Evolutionary conservation across 64 coral and sea anemone genomes (phyloP).

Genomic region (Montipora foliosa): DNA sequence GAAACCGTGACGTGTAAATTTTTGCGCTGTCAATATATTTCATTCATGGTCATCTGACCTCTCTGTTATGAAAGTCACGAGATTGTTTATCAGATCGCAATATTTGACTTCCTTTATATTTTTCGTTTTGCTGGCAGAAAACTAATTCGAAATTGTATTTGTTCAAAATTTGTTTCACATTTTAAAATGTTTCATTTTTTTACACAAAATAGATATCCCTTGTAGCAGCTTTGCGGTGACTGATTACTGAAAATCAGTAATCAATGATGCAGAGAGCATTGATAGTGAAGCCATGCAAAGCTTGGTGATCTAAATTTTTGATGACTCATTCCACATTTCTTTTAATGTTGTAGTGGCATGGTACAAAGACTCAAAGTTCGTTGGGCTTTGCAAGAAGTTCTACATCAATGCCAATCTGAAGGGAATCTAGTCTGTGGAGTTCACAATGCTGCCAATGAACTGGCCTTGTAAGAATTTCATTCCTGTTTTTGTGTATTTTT

Average conservation of each 20-base stretch:
- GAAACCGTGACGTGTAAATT: not conserved
- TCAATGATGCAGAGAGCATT: not conserved
- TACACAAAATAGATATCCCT: not conserved
- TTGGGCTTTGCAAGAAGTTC: slow-evolving; percentile 51
- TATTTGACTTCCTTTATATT: not conserved
- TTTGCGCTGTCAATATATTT: not conserved
- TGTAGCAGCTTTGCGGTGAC: not conserved
- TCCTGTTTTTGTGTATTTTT: not conserved
- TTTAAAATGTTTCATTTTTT: not conserved
- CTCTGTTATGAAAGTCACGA: not conserved
- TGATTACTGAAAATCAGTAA: too few relatives aligned
- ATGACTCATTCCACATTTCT: not conserved
- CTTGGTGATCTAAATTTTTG: not conserved
- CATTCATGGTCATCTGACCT: not conserved
- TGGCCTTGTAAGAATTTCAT: slow-evolving; percentile 56
- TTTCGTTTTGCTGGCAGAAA: not conserved
- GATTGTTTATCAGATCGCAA: not conserved
- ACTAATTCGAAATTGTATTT: not conserved
- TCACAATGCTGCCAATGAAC: slow-evolving; percentile 55
- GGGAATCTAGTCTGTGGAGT: slow-evolving; percentile 46
- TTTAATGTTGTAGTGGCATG: slow-evolving; percentile 8
- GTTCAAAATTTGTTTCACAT: not conserved
- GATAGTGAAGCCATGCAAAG: not conserved
- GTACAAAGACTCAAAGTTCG: slow-evolving; percentile 31
- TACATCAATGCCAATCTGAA: slow-evolving; percentile 6